These are phyloP conservation scores for Hippocampus abdominalis DNA, from an alignment of 2,113 vertebrate species.

Conservation along the genomic window DNA sequence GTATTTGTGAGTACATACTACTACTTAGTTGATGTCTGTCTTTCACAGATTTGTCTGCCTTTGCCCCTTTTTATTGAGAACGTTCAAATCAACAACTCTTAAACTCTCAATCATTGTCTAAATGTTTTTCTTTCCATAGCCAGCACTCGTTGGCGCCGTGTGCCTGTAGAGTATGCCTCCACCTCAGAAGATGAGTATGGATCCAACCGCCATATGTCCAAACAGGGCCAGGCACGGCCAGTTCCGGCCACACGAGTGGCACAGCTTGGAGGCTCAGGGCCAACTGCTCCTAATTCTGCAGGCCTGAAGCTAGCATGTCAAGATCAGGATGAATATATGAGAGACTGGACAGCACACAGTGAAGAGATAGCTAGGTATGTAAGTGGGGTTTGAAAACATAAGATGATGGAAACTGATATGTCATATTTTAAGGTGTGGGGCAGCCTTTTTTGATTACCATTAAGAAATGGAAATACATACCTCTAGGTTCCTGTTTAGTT, in stretches of 20 bases:
- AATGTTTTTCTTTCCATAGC: constrained; percentile 34
- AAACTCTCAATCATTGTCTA: not conserved
- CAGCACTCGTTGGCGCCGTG: constrained; percentile 87
- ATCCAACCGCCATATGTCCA: constrained; percentile 92
- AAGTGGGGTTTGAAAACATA: not conserved
- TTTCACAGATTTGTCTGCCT: not conserved
- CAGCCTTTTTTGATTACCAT: not conserved
- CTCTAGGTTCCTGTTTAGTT: too few relatives aligned
- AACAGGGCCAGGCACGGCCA: constrained; percentile 79
- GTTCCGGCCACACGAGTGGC: constrained; percentile 83
- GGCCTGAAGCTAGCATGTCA: constrained; percentile 84
- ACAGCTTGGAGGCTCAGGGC: constrained; percentile 80
- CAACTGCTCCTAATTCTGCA: constrained; percentile 62
- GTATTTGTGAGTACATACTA: constrained; percentile 63
- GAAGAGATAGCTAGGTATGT: constrained; percentile 92
- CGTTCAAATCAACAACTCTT: not conserved
- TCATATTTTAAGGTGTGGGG: not conserved
- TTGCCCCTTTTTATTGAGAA: not conserved
- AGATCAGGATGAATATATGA: constrained; percentile 95
- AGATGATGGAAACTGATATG: not conserved
- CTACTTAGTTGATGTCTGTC: not conserved
- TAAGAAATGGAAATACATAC: not conserved
- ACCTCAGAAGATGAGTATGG: constrained; percentile 98
- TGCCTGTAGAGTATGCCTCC: constrained; percentile 94
- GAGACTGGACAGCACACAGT: constrained; percentile 95